Conservation (phyloP, 2,888 invertebrate species). For the Tribolium freemani region DNA sequence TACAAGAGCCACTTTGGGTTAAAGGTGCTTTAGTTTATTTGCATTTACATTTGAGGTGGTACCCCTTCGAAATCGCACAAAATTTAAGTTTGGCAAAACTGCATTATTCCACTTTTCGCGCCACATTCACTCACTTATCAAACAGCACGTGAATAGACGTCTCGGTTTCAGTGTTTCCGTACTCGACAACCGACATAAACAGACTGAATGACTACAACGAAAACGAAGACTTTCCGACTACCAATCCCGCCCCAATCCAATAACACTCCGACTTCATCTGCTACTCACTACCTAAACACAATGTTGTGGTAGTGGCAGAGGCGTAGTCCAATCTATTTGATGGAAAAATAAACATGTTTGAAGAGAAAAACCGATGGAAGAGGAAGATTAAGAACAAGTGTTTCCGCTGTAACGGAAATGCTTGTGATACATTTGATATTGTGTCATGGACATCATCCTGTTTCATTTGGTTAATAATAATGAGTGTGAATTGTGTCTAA, state of each 20-base stretch:
- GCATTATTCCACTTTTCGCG: background rate
- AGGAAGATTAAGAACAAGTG: background rate
- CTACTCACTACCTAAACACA: constrained; percentile 4
- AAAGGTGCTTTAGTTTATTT: constrained; percentile 27
- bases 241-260: constrained; percentile 4
- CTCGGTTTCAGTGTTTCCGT: constrained; percentile 1
- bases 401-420: background rate
- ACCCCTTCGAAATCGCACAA: background rate
- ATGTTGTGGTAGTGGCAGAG: background rate
- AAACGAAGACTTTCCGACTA: constrained; percentile 6
- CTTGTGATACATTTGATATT: too few relatives aligned
- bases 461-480: too few relatives aligned
- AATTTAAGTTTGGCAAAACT: background rate
- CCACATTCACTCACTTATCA: constrained; percentile 20
- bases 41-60: constrained; percentile 8
- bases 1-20: constrained; percentile 4
- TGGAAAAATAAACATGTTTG: background rate
- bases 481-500: too few relatives aligned
- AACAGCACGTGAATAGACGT: constrained; percentile 7
- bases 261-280: constrained; percentile 11
- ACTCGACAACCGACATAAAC: constrained; percentile 6
- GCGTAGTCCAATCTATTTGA: background rate
- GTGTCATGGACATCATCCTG: too few relatives aligned
- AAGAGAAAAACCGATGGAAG: background rate
- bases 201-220: constrained; percentile 31